These are phyloP conservation scores for Leptinotarsa haldemani DNA, from an alignment of 2,888 invertebrate species.

Conservation along the genomic window DNA sequence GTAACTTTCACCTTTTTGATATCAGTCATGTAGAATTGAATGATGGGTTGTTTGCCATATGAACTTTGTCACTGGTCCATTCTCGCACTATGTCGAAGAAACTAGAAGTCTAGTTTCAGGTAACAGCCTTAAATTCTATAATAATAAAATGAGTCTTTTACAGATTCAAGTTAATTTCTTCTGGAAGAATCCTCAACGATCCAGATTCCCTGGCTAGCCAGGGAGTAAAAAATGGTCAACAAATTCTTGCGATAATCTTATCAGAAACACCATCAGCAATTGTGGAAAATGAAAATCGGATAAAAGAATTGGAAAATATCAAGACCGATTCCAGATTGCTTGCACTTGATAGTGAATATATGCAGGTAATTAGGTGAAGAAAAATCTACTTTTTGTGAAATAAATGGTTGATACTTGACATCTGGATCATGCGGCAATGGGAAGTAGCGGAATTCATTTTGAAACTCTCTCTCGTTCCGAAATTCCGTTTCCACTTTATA, in stretches of 20 bases:
- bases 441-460: too few species aligned
- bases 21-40: too few species aligned
- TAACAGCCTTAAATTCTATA: background rate
- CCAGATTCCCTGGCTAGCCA: conserved; percentile 69
- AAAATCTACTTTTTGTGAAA: conserved; percentile 22
- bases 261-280: conserved; percentile 59
- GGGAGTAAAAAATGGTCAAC: conserved; percentile 76
- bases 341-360: conserved; percentile 70
- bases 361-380: conserved; percentile 66
- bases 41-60: too few species aligned
- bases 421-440: too few species aligned
- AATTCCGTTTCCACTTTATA: too few species aligned
- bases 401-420: too few species aligned
- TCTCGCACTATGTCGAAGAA: too few species aligned
- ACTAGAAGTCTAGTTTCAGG: too few species aligned
- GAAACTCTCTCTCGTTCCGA: too few species aligned
- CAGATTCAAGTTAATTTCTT: conserved; percentile 77
- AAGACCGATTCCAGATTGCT: conserved; percentile 64
- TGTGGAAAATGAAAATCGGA: conserved; percentile 59
- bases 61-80: too few species aligned
- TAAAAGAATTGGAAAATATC: conserved; percentile 60
- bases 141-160: conserved; percentile 41
- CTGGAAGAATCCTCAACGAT: conserved; percentile 74
- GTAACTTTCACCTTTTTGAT: too few species aligned
- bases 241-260: conserved; percentile 74